Percentiles rank a stretch among this genome's conserved stretches.
These are phyloP conservation scores for Leuciscus idus DNA, from an alignment of 2,113 vertebrate genomes.

Conservation along the genomic window DNA sequence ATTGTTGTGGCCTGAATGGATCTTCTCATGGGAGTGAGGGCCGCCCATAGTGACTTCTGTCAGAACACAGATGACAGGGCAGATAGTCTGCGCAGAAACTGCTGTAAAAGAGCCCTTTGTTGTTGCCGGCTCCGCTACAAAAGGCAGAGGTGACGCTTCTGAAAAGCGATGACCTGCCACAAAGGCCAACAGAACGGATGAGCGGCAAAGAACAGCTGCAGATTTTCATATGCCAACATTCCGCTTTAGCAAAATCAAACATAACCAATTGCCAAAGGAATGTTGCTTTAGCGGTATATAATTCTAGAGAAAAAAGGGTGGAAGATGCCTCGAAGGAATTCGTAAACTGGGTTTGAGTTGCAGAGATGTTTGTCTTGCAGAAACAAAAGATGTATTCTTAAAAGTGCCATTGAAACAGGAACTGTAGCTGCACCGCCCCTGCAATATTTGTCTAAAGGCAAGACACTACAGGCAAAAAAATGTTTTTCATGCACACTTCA, in stretches of 20 bases:
- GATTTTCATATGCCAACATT: background rate
- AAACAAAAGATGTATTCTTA: conserved; percentile 8
- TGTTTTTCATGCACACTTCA: too few relatives aligned
- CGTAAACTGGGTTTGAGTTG: background rate
- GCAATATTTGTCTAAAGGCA: background rate
- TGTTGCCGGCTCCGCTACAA: conserved; percentile 32
- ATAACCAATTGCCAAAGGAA: background rate
- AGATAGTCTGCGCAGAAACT: conserved; percentile 42
- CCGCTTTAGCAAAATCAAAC: background rate
- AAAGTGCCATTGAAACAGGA: background rate
- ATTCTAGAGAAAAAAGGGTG: conserved; percentile 17
- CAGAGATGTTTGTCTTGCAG: background rate
- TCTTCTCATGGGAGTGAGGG: conserved; percentile 40
- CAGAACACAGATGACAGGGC: conserved; percentile 44
- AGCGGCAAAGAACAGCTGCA: conserved; percentile 21
- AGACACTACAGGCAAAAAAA: too few relatives aligned
- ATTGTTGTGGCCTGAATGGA: conserved; percentile 52
- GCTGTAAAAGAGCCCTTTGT: conserved; percentile 52
- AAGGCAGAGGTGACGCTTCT: conserved; percentile 38
- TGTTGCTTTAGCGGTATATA: background rate
- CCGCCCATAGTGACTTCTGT: conserved; percentile 46
- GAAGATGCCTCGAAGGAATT: background rate
- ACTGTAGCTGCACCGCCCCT: background rate
- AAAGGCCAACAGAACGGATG: background rate
- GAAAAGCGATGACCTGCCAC: conserved; percentile 32